phyloP scores from a whole-genome alignment of 2,113 vertebrate genomes.

The Mola mola region DNA sequence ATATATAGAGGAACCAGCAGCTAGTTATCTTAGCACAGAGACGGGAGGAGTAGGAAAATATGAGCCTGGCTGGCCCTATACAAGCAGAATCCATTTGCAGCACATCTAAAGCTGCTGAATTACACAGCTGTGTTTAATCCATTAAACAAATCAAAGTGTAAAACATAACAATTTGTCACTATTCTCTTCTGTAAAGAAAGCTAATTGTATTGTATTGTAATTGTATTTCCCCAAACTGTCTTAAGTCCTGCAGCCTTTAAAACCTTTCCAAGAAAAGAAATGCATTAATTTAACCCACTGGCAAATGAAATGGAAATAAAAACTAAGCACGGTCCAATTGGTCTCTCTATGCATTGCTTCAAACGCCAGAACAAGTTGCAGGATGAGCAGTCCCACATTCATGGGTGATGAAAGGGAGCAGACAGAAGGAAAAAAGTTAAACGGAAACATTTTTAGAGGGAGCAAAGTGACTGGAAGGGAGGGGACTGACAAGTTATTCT shows the following conservation, averaged over 20 bases:
- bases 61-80: too few relatives aligned
- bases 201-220: too few relatives aligned
- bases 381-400: constrained; percentile 21
- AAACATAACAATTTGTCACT: too few relatives aligned
- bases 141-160: too few relatives aligned
- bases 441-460: constrained; percentile 36
- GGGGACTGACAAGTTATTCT: constrained; percentile 78
- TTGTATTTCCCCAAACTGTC: constrained; percentile 6
- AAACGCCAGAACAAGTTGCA: constrained; percentile 17
- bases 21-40: too few relatives aligned
- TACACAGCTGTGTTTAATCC: too few relatives aligned
- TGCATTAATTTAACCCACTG: constrained; percentile 8
- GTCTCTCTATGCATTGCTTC: not conserved
- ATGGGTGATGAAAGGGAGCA: constrained; percentile 14
- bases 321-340: not conserved
- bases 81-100: too few relatives aligned
- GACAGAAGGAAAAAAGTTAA: not conserved
- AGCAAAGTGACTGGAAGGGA: constrained; percentile 22
- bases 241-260: constrained; percentile 3
- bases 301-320: constrained; percentile 28
- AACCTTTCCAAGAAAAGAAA: constrained; percentile 27
- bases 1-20: too few relatives aligned
- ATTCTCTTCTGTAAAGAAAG: too few relatives aligned
- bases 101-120: too few relatives aligned
- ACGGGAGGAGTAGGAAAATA: too few relatives aligned